Evolutionary conservation across 2,797 vertebrate species (phyloP).

Genomic region (Labroides dimidiatus): DNA sequence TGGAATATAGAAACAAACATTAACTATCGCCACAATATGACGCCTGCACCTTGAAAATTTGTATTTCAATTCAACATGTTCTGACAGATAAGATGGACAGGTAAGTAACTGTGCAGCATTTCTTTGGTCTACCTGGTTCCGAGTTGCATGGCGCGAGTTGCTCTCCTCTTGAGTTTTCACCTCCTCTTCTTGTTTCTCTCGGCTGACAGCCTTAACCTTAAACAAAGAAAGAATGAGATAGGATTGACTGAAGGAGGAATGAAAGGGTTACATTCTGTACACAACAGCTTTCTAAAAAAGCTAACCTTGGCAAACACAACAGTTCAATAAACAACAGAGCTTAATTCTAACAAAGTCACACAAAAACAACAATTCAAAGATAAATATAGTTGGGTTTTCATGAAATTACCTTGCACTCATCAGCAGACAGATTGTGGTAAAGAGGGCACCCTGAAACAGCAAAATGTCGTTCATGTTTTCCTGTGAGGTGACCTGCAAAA

Average conservation of each 20-base stretch:
- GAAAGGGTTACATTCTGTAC: background rate
- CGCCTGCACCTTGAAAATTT: background rate
- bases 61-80: background rate
- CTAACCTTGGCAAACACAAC: no score
- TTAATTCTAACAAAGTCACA: no score
- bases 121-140: conserved; percentile 89
- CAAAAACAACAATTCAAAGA: background rate
- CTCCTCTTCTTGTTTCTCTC: conserved; percentile 98
- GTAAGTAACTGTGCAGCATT: no score
- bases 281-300: no score
- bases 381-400: background rate
- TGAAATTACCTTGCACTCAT: conserved; percentile 93
- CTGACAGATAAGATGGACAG: background rate
- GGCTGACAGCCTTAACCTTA: conserved; percentile 95
- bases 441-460: conserved; percentile 97
- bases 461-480: conserved; percentile 98
- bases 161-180: conserved; percentile 93
- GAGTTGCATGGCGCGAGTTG: conserved; percentile 92
- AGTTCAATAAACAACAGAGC: no score
- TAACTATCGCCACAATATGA: background rate
- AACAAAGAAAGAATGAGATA: no score
- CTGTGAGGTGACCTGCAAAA: conserved; percentile 92
- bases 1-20: conserved; percentile 54
- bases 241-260: no score
- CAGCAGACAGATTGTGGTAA: conserved; percentile 98